phyloP scores from a whole-genome alignment of 2,797 vertebrate genomes.

The Naso thynnoides region DNA sequence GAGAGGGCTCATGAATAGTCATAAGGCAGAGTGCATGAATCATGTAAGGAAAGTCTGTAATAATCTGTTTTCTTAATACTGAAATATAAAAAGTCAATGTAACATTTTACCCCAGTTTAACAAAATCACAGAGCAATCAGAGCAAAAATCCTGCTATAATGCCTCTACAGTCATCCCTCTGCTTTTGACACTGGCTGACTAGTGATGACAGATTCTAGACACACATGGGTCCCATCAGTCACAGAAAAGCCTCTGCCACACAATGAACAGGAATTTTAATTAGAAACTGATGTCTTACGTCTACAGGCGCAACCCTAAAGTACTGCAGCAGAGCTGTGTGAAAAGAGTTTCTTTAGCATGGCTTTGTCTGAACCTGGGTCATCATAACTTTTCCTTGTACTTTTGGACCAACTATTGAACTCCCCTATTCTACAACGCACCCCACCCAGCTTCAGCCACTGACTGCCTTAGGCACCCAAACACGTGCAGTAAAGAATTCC shows the following conservation, averaged over 20 bases:
- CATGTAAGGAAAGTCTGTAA: conserved; percentile 10
- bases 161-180: conserved; percentile 2
- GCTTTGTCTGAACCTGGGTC: conserved; percentile 40
- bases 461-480: conserved; percentile 61
- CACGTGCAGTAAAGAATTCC: conserved; percentile 68
- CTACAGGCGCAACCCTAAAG: conserved; percentile 34
- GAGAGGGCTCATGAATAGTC: conserved; percentile 29
- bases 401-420: conserved; percentile 50
- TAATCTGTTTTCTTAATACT: neutral
- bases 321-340: conserved; percentile 17
- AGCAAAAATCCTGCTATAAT: neutral
- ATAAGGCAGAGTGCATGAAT: conserved; percentile 4
- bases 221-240: conserved; percentile 73
- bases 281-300: conserved; percentile 69
- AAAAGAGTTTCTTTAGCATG: conserved; percentile 29
- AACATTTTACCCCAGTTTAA: neutral
- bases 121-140: neutral
- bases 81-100: conserved; percentile 12
- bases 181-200: conserved; percentile 31
- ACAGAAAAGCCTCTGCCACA: conserved; percentile 50
- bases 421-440: conserved; percentile 52
- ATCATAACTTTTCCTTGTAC: conserved; percentile 47
- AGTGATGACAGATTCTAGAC: conserved; percentile 54
- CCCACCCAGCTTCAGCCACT: conserved; percentile 63
- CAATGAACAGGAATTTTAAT: conserved; percentile 75